Evolutionary conservation across 2,797 vertebrate species (phyloP).

Genomic region (Hydrophis major): DNA sequence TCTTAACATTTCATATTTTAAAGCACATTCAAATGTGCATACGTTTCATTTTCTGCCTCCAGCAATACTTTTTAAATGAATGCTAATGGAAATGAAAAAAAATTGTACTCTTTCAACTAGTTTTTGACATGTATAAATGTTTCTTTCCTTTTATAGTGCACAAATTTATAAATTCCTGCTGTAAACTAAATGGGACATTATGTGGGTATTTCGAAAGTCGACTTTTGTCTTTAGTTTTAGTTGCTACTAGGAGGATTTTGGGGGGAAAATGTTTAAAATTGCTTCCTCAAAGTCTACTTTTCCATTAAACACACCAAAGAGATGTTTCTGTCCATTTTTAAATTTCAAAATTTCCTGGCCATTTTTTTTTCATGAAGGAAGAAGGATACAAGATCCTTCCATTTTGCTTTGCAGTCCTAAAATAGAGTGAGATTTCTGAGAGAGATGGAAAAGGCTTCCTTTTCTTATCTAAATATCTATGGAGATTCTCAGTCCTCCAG

Average conservation of each 20-base stretch:
- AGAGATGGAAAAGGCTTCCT: neutral
- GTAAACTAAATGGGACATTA: neutral
- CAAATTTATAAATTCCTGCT: neutral
- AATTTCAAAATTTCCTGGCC: neutral
- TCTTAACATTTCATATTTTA: neutral
- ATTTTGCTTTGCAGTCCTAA: neutral
- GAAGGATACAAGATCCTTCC: neutral
- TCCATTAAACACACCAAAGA: neutral
- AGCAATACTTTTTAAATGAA: neutral
- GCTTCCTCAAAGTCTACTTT: neutral
- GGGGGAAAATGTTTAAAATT: neutral
- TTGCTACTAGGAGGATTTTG: neutral
- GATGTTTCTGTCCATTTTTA: neutral
- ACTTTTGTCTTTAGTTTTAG: neutral
- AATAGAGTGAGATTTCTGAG: neutral
- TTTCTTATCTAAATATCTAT: neutral
- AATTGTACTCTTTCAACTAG: neutral
- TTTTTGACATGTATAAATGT: neutral
- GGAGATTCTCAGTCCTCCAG: neutral
- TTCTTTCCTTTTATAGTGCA: neutral
- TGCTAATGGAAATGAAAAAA: neutral
- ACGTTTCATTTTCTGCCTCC: neutral
- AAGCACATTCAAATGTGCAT: neutral
- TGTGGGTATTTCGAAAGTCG: neutral
- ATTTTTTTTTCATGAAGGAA: neutral